phyloP scores from a whole-genome alignment of 2,113 vertebrate species.

The Polyodon spathula region DNA sequence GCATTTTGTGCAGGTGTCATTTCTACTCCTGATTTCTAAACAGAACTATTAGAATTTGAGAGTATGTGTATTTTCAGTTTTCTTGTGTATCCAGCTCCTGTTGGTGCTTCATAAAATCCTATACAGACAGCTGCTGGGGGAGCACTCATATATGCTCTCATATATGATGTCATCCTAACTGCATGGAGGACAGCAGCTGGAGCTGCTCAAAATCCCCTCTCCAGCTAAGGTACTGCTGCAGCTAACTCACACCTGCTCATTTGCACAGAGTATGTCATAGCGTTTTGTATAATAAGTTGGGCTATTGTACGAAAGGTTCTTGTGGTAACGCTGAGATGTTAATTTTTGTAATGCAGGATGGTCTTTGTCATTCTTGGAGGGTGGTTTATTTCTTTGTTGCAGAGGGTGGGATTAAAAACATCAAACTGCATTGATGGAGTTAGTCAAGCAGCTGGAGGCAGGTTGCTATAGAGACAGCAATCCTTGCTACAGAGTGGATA shows the following conservation, averaged over 20 bases:
- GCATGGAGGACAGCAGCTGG: too few relatives aligned
- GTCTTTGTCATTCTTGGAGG: constrained; percentile 2
- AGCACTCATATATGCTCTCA: too few relatives aligned
- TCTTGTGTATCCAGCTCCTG: too few relatives aligned
- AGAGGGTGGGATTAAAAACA: constrained; percentile 9
- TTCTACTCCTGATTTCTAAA: too few relatives aligned
- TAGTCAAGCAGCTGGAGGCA: constrained; percentile 12
- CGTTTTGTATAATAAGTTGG: not conserved
- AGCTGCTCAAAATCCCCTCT: too few relatives aligned
- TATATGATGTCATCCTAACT: too few relatives aligned
- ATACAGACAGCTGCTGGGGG: too few relatives aligned
- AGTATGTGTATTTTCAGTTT: too few relatives aligned
- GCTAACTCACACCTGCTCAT: not conserved
- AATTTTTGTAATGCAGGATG: not conserved
- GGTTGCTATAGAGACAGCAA: constrained; percentile 32
- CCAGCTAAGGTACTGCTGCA: not conserved
- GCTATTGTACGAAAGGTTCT: not conserved
- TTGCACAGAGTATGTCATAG: not conserved
- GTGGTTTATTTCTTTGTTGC: not conserved
- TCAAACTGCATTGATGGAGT: constrained; percentile 3
- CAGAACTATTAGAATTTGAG: too few relatives aligned
- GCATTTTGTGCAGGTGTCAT: too few relatives aligned
- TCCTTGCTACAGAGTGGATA: constrained; percentile 16
- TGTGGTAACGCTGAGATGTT: not conserved
- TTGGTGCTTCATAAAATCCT: too few relatives aligned